Conservation (phyloP, 2,797 vertebrate species). For the Ctenopoma kingsleyae region DNA sequence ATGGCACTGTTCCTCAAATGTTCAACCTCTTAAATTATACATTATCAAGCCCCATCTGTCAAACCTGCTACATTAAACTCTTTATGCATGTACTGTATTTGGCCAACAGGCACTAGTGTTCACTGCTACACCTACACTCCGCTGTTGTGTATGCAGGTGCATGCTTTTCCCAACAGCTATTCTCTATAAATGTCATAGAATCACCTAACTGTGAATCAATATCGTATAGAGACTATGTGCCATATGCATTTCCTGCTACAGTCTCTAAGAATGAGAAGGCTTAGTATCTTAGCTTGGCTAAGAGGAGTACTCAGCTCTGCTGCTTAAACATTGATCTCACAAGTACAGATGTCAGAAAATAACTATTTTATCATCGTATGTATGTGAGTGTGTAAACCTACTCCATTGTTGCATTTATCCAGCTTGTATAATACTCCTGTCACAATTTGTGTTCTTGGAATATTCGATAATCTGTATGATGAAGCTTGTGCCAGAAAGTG, state of each 20-base stretch:
- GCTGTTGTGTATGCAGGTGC: neutral
- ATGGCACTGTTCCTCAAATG: neutral
- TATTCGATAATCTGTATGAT: too few relatives aligned
- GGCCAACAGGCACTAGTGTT: constrained; percentile 1
- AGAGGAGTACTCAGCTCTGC: too few relatives aligned
- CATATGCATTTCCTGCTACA: neutral
- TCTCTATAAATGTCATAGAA: constrained; percentile 3
- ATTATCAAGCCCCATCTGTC: constrained; percentile 23
- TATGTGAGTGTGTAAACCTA: too few relatives aligned
- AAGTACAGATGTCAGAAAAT: too few relatives aligned
- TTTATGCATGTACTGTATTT: neutral
- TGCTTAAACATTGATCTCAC: too few relatives aligned
- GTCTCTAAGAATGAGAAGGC: too few relatives aligned
- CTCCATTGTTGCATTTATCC: too few relatives aligned
- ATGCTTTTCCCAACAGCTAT: neutral
- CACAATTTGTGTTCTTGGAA: neutral
- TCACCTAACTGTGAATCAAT: neutral
- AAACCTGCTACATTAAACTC: constrained; percentile 20
- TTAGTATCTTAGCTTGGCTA: too few relatives aligned
- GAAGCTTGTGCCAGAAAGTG: too few relatives aligned
- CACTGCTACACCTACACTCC: constrained; percentile 21
- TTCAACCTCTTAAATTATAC: constrained; percentile 8
- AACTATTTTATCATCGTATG: too few relatives aligned
- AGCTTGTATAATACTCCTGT: neutral
- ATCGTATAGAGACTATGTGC: neutral